phyloP scores from a whole-genome alignment of 2,113 vertebrate species.

The Alligator mississippiensis region DNA sequence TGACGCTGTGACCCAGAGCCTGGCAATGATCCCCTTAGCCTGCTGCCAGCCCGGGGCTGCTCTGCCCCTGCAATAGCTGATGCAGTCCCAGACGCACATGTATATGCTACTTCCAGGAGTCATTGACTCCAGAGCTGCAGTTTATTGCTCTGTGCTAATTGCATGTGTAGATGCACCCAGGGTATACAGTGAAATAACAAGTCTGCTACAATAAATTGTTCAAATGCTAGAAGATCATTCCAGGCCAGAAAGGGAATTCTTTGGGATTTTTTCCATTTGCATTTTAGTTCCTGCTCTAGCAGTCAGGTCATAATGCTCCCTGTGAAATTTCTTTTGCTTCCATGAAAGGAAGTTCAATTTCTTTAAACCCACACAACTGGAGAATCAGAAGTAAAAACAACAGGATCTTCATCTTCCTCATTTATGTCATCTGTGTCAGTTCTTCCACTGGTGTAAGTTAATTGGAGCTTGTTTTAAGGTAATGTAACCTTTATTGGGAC shows the following conservation, averaged over 20 bases:
- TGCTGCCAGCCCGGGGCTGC: too few species aligned
- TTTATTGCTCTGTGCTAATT: neutral
- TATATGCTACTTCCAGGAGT: too few species aligned
- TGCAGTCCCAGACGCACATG: too few species aligned
- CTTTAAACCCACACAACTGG: neutral
- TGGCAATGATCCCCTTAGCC: too few species aligned
- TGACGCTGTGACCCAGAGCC: too few species aligned
- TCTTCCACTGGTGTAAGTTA: neutral
- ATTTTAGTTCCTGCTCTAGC: neutral
- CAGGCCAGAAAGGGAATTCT: neutral
- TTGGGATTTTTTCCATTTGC: constrained; percentile 9
- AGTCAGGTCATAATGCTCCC: neutral
- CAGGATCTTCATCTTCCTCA: neutral
- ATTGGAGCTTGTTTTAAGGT: neutral
- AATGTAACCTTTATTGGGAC: too few species aligned
- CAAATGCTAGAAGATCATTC: constrained; percentile 21
- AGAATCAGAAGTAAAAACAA: neutral
- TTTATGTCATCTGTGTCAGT: fast-evolving
- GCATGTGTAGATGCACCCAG: constrained; percentile 39
- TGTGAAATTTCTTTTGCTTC: neutral
- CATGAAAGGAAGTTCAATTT: neutral
- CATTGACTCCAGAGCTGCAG: too few species aligned
- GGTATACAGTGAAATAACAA: constrained; percentile 1
- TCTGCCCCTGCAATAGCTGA: too few species aligned
- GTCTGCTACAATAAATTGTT: constrained; percentile 6